A percentile compares a stretch with the other conserved stretches of the same genome.
Evolutionary conservation across 2,888 invertebrate genomes (phyloP).

Genomic region (Drosophila kambysellisi): DNA sequence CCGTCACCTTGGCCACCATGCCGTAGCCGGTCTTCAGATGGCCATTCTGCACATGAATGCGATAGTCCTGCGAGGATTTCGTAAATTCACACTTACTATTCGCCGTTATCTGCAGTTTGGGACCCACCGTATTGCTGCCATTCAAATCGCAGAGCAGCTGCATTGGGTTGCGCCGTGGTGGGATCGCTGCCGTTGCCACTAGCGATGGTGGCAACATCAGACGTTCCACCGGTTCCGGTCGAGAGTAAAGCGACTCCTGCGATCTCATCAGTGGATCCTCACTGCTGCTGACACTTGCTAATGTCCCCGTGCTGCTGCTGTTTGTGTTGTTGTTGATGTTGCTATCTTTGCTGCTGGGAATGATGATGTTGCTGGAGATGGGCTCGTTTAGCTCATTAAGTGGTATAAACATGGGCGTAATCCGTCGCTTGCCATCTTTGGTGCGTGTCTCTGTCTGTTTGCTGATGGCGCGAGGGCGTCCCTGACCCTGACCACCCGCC

Average conservation of each 20-base stretch:
- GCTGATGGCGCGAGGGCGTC: conserved; percentile 87
- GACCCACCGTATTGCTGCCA: conserved; percentile 45
- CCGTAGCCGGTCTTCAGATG: conserved; percentile 88
- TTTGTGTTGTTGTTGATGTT: not conserved
- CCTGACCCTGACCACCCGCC: not conserved
- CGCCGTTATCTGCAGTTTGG: conserved; percentile 73
- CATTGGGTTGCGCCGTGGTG: conserved; percentile 28
- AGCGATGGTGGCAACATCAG: conserved; percentile 41
- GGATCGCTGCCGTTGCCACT: conserved; percentile 3
- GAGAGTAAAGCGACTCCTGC: conserved; percentile 21
- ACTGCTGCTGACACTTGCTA: not conserved
- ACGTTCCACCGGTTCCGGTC: conserved; percentile 14
- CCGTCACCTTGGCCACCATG: conserved; percentile 86
- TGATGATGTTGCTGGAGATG: conserved; percentile 20
- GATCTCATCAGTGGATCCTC: conserved; percentile 2
- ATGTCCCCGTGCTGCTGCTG: not conserved
- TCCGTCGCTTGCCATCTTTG: conserved; percentile 97
- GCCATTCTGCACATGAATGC: conserved; percentile 86
- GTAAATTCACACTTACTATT: conserved; percentile 79
- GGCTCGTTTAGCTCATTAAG: conserved; percentile 85
- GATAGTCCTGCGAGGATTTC: conserved; percentile 85
- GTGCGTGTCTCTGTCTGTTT: conserved; percentile 97
- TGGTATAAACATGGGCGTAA: conserved; percentile 98
- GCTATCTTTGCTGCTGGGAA: not conserved
- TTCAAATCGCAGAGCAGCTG: conserved; percentile 37